Conservation (phyloP, 2,888 invertebrate species). For the Miltochrista miniata region DNA sequence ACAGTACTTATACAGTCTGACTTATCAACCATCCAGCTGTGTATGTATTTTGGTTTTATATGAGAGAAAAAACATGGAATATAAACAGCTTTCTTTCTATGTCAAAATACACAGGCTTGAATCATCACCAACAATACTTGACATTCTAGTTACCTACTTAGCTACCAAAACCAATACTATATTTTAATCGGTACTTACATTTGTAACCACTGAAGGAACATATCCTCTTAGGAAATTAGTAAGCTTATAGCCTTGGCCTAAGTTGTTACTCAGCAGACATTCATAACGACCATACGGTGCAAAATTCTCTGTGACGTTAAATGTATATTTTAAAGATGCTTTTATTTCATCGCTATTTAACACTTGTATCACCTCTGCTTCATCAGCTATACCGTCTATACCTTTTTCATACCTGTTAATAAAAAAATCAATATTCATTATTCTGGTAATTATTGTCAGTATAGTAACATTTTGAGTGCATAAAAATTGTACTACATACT, state of each 20-base stretch:
- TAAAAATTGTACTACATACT: slow-evolving; percentile 42
- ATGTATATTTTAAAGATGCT: neutral
- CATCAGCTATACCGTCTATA: neutral
- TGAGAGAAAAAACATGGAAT: no score
- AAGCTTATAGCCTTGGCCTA: slow-evolving; percentile 52
- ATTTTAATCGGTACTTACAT: slow-evolving; percentile 39
- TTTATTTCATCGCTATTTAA: neutral
- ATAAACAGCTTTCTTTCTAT: no score
- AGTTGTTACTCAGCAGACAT: slow-evolving; percentile 56
- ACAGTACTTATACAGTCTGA: no score
- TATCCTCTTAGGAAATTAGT: slow-evolving; percentile 56
- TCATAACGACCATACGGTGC: slow-evolving; percentile 59
- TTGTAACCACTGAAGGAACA: slow-evolving; percentile 48
- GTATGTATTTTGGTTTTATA: no score
- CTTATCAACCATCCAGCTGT: no score
- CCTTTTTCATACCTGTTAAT: slow-evolving; percentile 2
- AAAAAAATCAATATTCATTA: no score
- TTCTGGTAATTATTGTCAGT: no score
- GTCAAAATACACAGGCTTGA: no score
- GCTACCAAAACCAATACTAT: no score
- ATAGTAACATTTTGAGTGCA: no score
- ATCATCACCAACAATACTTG: no score
- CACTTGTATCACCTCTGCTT: neutral
- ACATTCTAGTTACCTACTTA: no score
- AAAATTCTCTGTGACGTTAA: slow-evolving; percentile 43